Percentiles rank a stretch among this genome's conserved stretches.
These are phyloP conservation scores for Anarrhichthys ocellatus DNA, from an alignment of 2,113 vertebrate species.

Conservation along the genomic window DNA sequence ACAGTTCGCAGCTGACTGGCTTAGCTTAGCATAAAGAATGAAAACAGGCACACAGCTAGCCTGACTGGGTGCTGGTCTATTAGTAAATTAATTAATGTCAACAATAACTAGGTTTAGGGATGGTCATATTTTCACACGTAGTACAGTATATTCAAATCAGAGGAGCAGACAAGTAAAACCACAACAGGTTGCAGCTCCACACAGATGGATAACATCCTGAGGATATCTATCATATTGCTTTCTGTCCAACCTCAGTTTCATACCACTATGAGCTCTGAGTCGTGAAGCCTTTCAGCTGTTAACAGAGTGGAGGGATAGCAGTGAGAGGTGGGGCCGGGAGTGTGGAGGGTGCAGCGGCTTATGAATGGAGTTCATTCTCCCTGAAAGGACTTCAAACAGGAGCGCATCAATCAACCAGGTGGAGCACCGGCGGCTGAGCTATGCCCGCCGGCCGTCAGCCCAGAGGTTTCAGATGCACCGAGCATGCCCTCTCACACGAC, in stretches of 20 bases:
- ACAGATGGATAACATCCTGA: constrained; percentile 42
- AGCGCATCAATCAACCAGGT: constrained; percentile 75
- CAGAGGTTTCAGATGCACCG: constrained; percentile 65
- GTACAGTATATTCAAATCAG: constrained; percentile 35
- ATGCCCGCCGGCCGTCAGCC: constrained; percentile 59
- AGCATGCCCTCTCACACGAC: constrained; percentile 66
- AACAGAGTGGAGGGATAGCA: constrained; percentile 72
- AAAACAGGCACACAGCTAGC: background rate
- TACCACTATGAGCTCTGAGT: constrained; percentile 50
- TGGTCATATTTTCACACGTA: constrained; percentile 2
- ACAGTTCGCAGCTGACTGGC: background rate
- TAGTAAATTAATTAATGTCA: background rate
- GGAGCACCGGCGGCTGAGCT: constrained; percentile 67
- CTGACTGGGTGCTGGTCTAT: background rate
- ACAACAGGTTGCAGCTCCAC: constrained; percentile 26
- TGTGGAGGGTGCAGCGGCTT: constrained; percentile 44
- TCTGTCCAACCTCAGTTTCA: constrained; percentile 60
- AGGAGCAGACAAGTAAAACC: constrained; percentile 27
- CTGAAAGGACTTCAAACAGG: constrained; percentile 76
- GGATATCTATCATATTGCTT: constrained; percentile 50
- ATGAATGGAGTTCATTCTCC: constrained; percentile 81
- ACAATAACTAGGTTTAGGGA: background rate
- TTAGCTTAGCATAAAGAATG: background rate
- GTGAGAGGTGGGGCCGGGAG: constrained; percentile 53
- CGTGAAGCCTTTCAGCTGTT: constrained; percentile 80